Percentiles rank a stretch among this genome's conserved stretches.
These are phyloP conservation scores for Trialeurodes vaporariorum DNA, from an alignment of 1,140 invertebrate genomes.

Conservation along the genomic window DNA sequence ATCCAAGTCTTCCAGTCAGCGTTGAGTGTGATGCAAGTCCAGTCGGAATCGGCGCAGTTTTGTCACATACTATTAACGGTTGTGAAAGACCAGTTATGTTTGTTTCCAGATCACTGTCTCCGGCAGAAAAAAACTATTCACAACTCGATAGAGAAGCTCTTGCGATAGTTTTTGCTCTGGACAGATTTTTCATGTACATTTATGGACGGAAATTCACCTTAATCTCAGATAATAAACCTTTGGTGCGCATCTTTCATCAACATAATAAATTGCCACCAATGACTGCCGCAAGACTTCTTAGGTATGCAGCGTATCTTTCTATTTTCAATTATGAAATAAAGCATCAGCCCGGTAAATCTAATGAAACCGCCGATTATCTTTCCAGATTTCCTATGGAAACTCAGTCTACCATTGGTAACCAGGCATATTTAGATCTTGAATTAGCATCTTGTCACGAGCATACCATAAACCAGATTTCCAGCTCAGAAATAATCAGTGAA, in stretches of 20 bases:
- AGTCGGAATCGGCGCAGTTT: slow-evolving; percentile 37
- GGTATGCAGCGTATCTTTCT: slow-evolving; percentile 30
- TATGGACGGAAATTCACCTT: slow-evolving; percentile 37
- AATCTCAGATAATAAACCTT: too few relatives aligned
- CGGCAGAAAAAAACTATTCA: too few relatives aligned
- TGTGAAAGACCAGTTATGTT: slow-evolving; percentile 33
- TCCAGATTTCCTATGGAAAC: slow-evolving; percentile 24
- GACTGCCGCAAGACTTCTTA: slow-evolving; percentile 27
- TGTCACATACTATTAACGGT: slow-evolving; percentile 35
- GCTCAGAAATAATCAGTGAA: background rate
- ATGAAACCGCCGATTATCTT: slow-evolving; percentile 29
- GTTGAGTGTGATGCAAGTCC: slow-evolving; percentile 39
- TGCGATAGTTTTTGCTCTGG: too few relatives aligned
- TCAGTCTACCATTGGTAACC: slow-evolving; percentile 21
- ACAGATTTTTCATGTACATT: slow-evolving; percentile 39
- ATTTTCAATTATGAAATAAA: slow-evolving; percentile 32
- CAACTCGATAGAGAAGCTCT: too few relatives aligned
- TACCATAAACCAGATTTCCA: background rate
- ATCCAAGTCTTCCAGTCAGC: slow-evolving; percentile 30
- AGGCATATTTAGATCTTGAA: background rate
- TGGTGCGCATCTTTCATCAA: slow-evolving; percentile 36
- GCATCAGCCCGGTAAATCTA: slow-evolving; percentile 23
- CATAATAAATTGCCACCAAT: slow-evolving; percentile 27
- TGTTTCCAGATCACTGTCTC: slow-evolving; percentile 35
- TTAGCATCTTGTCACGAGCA: background rate